Base-by-base conservation (phyloP, 37 sponge, comb jelly and placozoan genomes). In the Amphimedon queenslandica region DNA sequence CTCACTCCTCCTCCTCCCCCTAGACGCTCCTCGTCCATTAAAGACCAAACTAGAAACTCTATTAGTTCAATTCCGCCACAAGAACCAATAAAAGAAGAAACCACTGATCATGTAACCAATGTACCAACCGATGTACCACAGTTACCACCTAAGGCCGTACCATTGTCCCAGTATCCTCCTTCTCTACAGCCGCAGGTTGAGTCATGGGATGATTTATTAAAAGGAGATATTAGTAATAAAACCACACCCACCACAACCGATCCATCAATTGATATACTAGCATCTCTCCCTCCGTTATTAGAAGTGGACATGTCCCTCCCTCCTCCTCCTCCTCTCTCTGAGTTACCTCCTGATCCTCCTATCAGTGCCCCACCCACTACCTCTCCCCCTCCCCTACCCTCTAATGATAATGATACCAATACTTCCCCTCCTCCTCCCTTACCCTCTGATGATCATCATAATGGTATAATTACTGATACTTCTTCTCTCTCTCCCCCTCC, bases 381-480 rank as follows among this genome's bases (percentile, higher is more conserved):
- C 36, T 72, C 55, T 27, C 53, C 27, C 29, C 72, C 72, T 25
- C 72, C 53, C 31, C 72, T 1, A 8, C 53, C 72, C 24, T 2
- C 35, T 29, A 29, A 27, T 28, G 32, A 47, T 53, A 24, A 1
- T 3, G 57, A 51, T 31, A 21, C 35, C 34, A 29, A n/a, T 72
- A 28, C 33, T 55, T 30, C 34, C 24, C 57, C 73, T 20, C 21
- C 34, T 42, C 28, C 34, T 21, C 73, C 33, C 24, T 24, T 20
- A 28, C 32, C 24, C 10, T 23, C 64, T 63, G 13, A 8, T 18
- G 53, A 47, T 18, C 53, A 8, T 47, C 53, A 18, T n/a, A n/a
- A n/a, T n/a, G n/a, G n/a, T n/a, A n/a, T n/a, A n/a, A n/a, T n/a
- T 47, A 18, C 13, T 8, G 13, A 8, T 47, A 8, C 53, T 47